Conservation (phyloP, 1,140 invertebrate genomes). For the Apis mellifera region Amel_HAv3.1 CM009932.2:12674501-12675000, state of each 20-base stretch:
- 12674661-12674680: neutral
- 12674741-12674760: neutral
- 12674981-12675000: constrained; percentile 2
- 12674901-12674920: neutral
- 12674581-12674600: too few species aligned
- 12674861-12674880: constrained; percentile 28
- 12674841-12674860: neutral
- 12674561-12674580: neutral
- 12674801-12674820: neutral
- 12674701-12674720: neutral
- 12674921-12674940: neutral
- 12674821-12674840: neutral
- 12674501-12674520: neutral
- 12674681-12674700: neutral
- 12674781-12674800: neutral
- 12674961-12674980: neutral
- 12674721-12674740: neutral
- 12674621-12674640: too few species aligned
- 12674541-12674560: neutral
- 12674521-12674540: neutral
- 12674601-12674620: too few species aligned
- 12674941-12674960: neutral
- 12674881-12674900: neutral
- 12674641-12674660: too few species aligned
- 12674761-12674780: neutral